Evolutionary conservation across 2,797 vertebrate genomes (phyloP).

Genomic region (Oreochromis grahami): DNA sequence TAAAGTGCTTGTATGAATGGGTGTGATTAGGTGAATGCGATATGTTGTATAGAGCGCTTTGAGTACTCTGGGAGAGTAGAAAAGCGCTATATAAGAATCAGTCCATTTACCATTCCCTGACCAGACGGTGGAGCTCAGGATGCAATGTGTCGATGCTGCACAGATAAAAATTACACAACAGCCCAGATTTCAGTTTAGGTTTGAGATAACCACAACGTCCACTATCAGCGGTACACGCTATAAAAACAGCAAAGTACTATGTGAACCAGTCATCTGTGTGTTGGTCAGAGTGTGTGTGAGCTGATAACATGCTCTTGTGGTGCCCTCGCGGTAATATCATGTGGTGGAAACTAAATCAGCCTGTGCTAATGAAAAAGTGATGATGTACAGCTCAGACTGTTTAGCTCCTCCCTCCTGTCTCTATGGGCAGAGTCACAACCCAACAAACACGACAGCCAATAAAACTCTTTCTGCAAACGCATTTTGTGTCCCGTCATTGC

Average conservation of each 20-base stretch:
- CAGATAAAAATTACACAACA: not conserved
- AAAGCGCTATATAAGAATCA: too few relatives aligned
- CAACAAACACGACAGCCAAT: not conserved
- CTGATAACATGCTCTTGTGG: constrained; percentile 29
- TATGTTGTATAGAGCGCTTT: too few relatives aligned
- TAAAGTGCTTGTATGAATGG: too few relatives aligned
- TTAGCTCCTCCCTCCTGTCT: constrained; percentile 1
- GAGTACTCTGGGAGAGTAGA: too few relatives aligned
- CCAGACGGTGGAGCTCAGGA: fast-evolving
- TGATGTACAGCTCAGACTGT: constrained; percentile 34
- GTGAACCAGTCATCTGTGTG: not conserved
- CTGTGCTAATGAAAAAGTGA: constrained; percentile 40
- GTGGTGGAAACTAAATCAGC: constrained; percentile 1
- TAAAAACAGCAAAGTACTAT: not conserved
- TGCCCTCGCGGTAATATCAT: constrained; percentile 27
- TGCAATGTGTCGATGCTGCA: not conserved
- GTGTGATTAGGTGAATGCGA: too few relatives aligned
- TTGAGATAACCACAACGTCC: not conserved
- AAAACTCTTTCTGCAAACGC: not conserved
- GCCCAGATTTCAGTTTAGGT: not conserved
- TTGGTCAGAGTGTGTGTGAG: not conserved
- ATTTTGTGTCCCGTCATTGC: not conserved
- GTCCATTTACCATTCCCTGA: too few relatives aligned
- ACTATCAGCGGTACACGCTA: not conserved
- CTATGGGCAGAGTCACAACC: constrained; percentile 14